Conservation (phyloP, 2,113 vertebrate species). For the Ivindomyrus marchei region DNA sequence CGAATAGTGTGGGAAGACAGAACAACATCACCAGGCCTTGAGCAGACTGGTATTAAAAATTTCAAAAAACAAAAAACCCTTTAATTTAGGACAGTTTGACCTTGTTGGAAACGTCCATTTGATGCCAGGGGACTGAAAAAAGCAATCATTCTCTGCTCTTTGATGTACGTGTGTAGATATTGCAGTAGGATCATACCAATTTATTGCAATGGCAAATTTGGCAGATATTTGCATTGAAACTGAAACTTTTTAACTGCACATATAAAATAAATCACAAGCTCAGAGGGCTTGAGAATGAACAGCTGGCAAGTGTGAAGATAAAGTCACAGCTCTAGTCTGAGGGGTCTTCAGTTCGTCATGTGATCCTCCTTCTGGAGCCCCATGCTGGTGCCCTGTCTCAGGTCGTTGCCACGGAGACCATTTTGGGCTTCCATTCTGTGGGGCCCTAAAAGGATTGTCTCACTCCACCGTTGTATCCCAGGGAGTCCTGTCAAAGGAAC, state of each 20-base stretch:
- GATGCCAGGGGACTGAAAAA: neutral
- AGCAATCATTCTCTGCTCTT: neutral
- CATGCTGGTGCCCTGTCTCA: conserved; percentile 32
- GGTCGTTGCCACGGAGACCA: conserved; percentile 38
- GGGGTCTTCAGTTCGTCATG: neutral
- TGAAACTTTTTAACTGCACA: neutral
- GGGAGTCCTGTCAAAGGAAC: conserved; percentile 43
- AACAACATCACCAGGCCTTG: neutral
- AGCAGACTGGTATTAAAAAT: neutral
- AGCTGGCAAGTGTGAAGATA: neutral
- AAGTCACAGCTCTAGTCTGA: neutral
- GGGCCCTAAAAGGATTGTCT: conserved; percentile 48
- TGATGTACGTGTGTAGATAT: neutral
- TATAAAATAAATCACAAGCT: neutral
- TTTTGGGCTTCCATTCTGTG: conserved; percentile 37
- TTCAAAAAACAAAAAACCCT: neutral
- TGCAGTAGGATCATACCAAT: neutral
- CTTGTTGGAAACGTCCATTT: neutral
- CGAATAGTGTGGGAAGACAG: neutral
- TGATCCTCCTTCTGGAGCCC: neutral
- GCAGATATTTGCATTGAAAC: neutral
- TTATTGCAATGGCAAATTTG: neutral
- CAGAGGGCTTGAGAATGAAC: neutral
- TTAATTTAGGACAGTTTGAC: neutral
- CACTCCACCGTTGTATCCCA: conserved; percentile 45